Evolutionary conservation across 2,888 invertebrate species (phyloP).

Genomic region (Bombylius discolor): DNA sequence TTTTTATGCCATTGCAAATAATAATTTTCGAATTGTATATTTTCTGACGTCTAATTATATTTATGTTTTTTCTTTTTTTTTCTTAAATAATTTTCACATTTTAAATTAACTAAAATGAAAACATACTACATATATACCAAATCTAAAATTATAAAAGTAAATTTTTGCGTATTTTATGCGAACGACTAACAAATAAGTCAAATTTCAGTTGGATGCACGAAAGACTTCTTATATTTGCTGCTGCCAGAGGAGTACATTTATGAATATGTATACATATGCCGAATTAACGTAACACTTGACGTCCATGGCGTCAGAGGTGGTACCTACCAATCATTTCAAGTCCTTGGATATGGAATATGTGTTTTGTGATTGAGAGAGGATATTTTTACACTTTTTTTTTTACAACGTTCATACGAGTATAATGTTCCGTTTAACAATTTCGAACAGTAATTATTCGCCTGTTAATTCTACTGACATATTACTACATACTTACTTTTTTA

Average conservation of each 20-base stretch:
- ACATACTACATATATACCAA: too few relatives aligned
- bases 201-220: too few relatives aligned
- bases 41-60: slow-evolving; percentile 2
- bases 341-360: slow-evolving; percentile 2
- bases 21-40: not conserved
- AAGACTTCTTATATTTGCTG: too few relatives aligned
- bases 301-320: slow-evolving; percentile 8
- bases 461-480: slow-evolving; percentile 11
- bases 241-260: too few relatives aligned
- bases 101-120: too few relatives aligned
- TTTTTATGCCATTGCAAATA: not conserved
- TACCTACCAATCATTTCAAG: slow-evolving; percentile 2
- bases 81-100: too few relatives aligned
- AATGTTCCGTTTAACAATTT: not conserved
- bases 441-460: slow-evolving; percentile 8
- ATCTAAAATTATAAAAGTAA: too few relatives aligned
- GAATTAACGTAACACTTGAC: not conserved
- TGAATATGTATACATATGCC: not conserved
- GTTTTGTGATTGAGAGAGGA: not conserved
- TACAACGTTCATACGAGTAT: not conserved
- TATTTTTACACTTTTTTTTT: not conserved
- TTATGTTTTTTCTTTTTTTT: not conserved
- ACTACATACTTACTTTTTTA: not conserved
- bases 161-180: too few relatives aligned
- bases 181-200: too few relatives aligned